phyloP scores from a whole-genome alignment of 1,140 invertebrate genomes.

The Zaprionus ornatus region DNA sequence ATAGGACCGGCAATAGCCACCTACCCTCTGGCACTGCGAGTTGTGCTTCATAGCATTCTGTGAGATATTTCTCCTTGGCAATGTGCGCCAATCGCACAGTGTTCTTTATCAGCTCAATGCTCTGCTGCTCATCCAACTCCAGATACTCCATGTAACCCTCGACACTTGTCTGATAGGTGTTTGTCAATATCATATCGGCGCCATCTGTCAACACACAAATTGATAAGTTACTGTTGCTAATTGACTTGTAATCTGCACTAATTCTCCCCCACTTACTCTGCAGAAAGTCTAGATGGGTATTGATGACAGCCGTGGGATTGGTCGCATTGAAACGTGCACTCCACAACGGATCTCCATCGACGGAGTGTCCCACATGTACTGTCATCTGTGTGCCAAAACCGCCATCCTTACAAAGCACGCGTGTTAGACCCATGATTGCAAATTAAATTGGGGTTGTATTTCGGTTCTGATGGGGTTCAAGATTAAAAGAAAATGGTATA shows the following conservation, averaged over 20 bases:
- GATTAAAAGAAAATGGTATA: not conserved
- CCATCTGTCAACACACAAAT: conserved; percentile 86
- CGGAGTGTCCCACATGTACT: conserved; percentile 88
- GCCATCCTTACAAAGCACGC: conserved; percentile 87
- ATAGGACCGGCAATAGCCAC: not conserved
- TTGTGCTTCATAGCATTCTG: conserved; percentile 70
- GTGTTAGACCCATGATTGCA: conserved; percentile 61
- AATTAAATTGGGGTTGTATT: conserved; percentile 1
- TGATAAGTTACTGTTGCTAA: conserved; percentile 37
- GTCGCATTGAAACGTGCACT: conserved; percentile 90
- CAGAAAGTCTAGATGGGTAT: conserved; percentile 91
- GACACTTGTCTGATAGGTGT: conserved; percentile 95
- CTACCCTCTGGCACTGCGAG: conserved; percentile 61
- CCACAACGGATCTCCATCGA: conserved; percentile 92
- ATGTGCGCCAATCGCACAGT: conserved; percentile 88
- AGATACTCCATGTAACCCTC: conserved; percentile 91
- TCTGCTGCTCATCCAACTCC: conserved; percentile 87
- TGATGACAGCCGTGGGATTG: conserved; percentile 89
- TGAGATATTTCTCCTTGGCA: conserved; percentile 78
- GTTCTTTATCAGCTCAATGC: conserved; percentile 88
- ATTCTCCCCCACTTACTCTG: conserved; percentile 73
- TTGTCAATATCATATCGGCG: conserved; percentile 93
- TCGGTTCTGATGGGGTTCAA: not conserved
- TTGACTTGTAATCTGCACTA: not conserved
- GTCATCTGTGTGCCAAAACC: conserved; percentile 91